phyloP scores from a whole-genome alignment of 1,140 invertebrate species.

The Stenopsyche tienmushanensis region DNA sequence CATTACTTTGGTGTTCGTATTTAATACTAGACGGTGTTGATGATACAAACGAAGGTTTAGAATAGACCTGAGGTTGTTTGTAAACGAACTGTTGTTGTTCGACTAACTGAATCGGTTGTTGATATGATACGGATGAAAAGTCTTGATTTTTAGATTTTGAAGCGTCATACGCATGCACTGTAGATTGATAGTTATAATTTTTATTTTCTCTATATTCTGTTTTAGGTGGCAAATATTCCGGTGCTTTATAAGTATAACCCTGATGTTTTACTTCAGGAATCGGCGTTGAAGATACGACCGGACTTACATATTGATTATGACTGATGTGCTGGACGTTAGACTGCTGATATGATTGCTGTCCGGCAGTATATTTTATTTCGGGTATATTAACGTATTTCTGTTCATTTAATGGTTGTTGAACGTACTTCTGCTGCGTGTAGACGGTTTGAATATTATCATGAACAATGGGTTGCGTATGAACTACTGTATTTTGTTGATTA shows the following conservation, averaged over 20 bases:
- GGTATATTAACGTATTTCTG: constrained; percentile 11
- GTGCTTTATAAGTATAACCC: constrained; percentile 45
- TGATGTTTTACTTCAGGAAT: constrained; percentile 43
- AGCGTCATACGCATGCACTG: constrained; percentile 29
- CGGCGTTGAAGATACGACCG: constrained; percentile 47
- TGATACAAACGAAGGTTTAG: constrained; percentile 20
- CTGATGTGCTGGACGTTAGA: constrained; percentile 49
- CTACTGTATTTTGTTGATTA: constrained; percentile 25
- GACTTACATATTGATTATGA: constrained; percentile 18
- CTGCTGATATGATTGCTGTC: constrained; percentile 46
- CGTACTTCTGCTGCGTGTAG: constrained; percentile 11
- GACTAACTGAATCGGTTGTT: constrained; percentile 5
- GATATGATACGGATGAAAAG: constrained; percentile 17
- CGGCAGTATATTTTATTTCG: constrained; percentile 12
- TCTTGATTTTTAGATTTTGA: constrained; percentile 11
- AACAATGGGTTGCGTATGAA: constrained; percentile 29
- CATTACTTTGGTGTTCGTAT: constrained; percentile 6
- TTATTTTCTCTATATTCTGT: constrained; percentile 36
- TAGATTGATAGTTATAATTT: constrained; percentile 24
- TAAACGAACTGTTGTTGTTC: background rate
- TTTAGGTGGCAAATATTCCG: constrained; percentile 49
- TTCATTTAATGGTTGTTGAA: constrained; percentile 27
- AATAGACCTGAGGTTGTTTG: constrained; percentile 2
- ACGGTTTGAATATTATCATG: constrained; percentile 11
- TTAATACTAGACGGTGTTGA: background rate